Conservation (phyloP, 2,888 invertebrate species). For the Geotrupes spiniger region DNA sequence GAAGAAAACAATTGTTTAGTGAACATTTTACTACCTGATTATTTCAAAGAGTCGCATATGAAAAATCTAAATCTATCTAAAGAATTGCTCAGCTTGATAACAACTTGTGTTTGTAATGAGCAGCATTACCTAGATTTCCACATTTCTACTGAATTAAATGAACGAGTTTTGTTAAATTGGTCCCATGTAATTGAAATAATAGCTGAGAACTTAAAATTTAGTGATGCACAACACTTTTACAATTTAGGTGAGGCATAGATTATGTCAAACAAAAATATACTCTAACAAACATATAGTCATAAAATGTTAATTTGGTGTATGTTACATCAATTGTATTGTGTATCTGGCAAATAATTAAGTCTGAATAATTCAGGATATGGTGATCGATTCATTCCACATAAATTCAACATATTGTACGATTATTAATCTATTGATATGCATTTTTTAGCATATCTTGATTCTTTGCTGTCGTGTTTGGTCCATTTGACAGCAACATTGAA, state of each 20-base stretch:
- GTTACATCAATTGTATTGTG: too few relatives aligned
- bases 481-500: conserved; percentile 52
- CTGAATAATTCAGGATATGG: too few relatives aligned
- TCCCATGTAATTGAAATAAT: conserved; percentile 50
- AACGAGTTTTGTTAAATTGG: conserved; percentile 42
- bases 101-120: conserved; percentile 42
- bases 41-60: conserved; percentile 31
- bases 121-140: conserved; percentile 36
- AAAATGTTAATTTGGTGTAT: too few relatives aligned
- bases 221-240: conserved; percentile 56
- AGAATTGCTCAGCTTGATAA: conserved; percentile 44
- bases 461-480: conserved; percentile 51
- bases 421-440: too few relatives aligned
- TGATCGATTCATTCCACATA: too few relatives aligned
- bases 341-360: too few relatives aligned
- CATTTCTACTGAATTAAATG: conserved; percentile 11
- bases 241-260: conserved; percentile 52
- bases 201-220: conserved; percentile 52
- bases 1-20: too few relatives aligned
- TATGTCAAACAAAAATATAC: conserved; percentile 7
- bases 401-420: too few relatives aligned
- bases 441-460: conserved; percentile 53
- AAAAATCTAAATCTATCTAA: conserved; percentile 41
- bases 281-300: too few relatives aligned
- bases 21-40: conserved; percentile 22